phyloP scores from a whole-genome alignment of 1,140 invertebrate genomes.

The Myzus persicae region DNA sequence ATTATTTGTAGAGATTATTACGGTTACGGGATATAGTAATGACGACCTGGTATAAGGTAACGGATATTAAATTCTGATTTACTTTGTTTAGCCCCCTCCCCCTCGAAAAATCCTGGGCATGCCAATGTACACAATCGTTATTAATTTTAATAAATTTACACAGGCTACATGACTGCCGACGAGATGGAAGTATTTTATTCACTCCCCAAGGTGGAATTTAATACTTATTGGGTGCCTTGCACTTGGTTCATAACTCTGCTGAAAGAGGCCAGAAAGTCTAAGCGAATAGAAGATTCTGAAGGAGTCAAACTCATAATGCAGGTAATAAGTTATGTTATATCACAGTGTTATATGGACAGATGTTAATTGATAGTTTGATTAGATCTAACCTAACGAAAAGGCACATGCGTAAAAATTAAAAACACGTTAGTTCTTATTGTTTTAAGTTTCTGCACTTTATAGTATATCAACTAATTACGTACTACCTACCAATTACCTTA shows the following conservation, averaged over 20 bases:
- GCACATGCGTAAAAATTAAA: background rate
- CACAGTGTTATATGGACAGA: background rate
- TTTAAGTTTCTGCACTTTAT: too few relatives aligned
- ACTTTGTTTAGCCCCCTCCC: too few relatives aligned
- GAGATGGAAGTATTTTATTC: slow-evolving; percentile 72
- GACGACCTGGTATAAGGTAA: too few relatives aligned
- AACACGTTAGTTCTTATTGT: too few relatives aligned
- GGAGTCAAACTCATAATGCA: slow-evolving; percentile 76
- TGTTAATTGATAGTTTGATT: background rate
- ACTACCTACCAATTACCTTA: too few relatives aligned
- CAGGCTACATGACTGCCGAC: slow-evolving; percentile 72
- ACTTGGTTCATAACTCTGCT: slow-evolving; percentile 74
- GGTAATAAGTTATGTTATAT: slow-evolving; percentile 63
- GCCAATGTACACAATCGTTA: too few relatives aligned
- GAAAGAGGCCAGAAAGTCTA: slow-evolving; percentile 68
- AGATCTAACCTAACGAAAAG: background rate
- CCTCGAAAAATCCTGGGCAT: too few relatives aligned
- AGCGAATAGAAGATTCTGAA: slow-evolving; percentile 69
- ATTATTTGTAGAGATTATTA: too few relatives aligned
- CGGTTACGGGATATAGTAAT: too few relatives aligned
- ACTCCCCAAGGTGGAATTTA: slow-evolving; percentile 72
- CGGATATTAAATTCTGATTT: too few relatives aligned
- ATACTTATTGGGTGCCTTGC: slow-evolving; percentile 76
- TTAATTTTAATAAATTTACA: slow-evolving; percentile 31
- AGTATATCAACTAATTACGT: too few relatives aligned